Percentiles rank a stretch among this genome's conserved stretches.
Conservation (phyloP, 2,797 vertebrate genomes). For the Caiman crocodilus region DNA sequence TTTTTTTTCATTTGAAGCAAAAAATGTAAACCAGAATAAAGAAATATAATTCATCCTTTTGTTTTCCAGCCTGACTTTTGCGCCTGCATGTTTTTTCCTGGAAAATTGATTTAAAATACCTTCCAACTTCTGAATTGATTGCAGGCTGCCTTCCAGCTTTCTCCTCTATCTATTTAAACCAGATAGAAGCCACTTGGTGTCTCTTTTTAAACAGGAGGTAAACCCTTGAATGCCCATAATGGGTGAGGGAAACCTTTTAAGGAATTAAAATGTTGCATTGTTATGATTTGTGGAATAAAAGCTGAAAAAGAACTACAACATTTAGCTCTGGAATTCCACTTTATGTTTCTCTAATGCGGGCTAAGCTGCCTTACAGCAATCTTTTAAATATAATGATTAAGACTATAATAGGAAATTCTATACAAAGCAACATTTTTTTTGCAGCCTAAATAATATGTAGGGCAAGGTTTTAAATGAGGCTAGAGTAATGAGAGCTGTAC, state of each 20-base stretch:
- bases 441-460: slow-evolving; percentile 76
- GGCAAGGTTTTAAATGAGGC: slow-evolving; percentile 75
- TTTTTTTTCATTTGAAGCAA: background rate
- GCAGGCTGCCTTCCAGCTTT: slow-evolving; percentile 18
- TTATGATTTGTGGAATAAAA: slow-evolving; percentile 59
- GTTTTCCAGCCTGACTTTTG: slow-evolving; percentile 11
- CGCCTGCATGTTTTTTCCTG: background rate
- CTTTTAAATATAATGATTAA: slow-evolving; percentile 73
- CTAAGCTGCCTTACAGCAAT: slow-evolving; percentile 73
- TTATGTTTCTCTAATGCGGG: slow-evolving; percentile 59
- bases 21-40: background rate
- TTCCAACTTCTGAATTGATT: background rate
- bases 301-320: slow-evolving; percentile 37
- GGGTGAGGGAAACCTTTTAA: background rate
- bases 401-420: slow-evolving; percentile 71
- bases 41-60: slow-evolving; percentile 35
- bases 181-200: background rate
- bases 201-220: background rate
- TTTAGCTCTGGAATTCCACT: slow-evolving; percentile 54
- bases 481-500: slow-evolving; percentile 73
- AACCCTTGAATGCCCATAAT: slow-evolving; percentile 18
- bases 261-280: slow-evolving; percentile 3
- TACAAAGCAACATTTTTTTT: slow-evolving; percentile 56
- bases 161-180: background rate
- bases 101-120: slow-evolving; percentile 30